A percentile compares a stretch with the other conserved stretches of the same genome.
Conservation (phyloP, 2,797 vertebrate genomes). For the Labroides dimidiatus region DNA sequence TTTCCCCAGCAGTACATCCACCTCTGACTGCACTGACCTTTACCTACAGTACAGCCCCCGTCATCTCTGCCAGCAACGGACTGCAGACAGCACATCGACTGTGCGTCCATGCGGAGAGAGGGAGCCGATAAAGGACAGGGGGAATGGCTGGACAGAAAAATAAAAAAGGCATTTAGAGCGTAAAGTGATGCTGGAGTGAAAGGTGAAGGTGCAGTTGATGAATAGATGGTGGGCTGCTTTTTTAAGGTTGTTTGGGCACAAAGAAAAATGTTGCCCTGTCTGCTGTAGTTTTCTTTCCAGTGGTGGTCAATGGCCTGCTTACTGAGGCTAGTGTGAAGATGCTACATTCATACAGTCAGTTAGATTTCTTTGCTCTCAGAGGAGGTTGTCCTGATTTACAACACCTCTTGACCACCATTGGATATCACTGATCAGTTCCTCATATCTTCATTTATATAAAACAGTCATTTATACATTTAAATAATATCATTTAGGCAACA, state of each 20-base stretch:
- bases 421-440: neutral
- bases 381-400: too few relatives aligned
- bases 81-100: conserved; percentile 52
- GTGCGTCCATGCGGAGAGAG: conserved; percentile 54
- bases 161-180: conserved; percentile 31
- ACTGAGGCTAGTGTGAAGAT: conserved; percentile 1
- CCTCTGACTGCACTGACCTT: conserved; percentile 80
- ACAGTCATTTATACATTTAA: too few relatives aligned
- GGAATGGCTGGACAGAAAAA: conserved; percentile 33
- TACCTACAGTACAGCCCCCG: conserved; percentile 61
- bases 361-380: neutral
- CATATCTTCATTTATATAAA: neutral
- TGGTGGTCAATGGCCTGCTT: conserved; percentile 6
- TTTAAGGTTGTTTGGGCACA: neutral
- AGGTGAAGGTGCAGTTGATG: conserved; percentile 26
- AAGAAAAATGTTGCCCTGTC: conserved; percentile 10
- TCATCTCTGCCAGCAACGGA: conserved; percentile 55
- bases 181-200: conserved; percentile 29
- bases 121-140: conserved; percentile 41
- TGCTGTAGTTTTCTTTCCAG: neutral
- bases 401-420: too few relatives aligned
- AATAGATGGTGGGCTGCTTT: conserved; percentile 24
- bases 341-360: neutral
- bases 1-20: conserved; percentile 72
- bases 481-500: too few relatives aligned